Evolutionary conservation across 1,140 invertebrate species (phyloP), one percentile per base, ranked within the genome.

Genomic region (Halesus radiatus): DNA sequence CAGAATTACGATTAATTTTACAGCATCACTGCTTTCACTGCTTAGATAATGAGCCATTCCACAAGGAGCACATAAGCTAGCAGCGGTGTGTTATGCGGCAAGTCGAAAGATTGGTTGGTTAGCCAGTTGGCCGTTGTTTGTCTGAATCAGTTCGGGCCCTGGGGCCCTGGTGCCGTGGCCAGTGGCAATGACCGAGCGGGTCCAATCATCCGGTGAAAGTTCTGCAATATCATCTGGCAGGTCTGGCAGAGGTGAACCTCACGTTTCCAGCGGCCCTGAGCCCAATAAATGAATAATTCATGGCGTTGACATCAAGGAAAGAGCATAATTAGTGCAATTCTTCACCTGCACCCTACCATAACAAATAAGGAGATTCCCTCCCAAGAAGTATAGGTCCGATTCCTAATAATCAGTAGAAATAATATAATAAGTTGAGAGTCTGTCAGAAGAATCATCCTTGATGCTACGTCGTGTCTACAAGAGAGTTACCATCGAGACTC

Each of bases 151-250:
- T 60, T 60, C n/a, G 56, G 56, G 56, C 18, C 56, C 56, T 15
- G 56, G 20, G 56, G 56, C 56, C 18, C 16, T 18, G 16, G 56
- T 20, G 18, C 18, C 56, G 18, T 20, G 56, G n/a, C 56, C 56
- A 20, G 23, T 60, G 56, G 56, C 56, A 60, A 60, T 60, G 56
- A 60, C 56, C 56, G 56, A 60, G 23, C 56, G 20, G 56, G 56
- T 10, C 56, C 56, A 60, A 60, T 60, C 56, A 60, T 60, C 18
- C 18, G 56, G 56, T 60, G 56, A 60, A 60, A 60, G 56, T 60
- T 60, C 56, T 60, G 56, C 56, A 60, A 60, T 23, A 60, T 18
- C 23, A 18, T 60, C 56, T 23, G 18, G 18, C 37, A 45, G 37
- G 37, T 45, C 37, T 13, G 37, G 37, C 20, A 60, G 56, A 60